Evolutionary conservation across 2,888 invertebrate genomes (phyloP).

Genomic region (Kuschelorhynchus macadamiae): DNA sequence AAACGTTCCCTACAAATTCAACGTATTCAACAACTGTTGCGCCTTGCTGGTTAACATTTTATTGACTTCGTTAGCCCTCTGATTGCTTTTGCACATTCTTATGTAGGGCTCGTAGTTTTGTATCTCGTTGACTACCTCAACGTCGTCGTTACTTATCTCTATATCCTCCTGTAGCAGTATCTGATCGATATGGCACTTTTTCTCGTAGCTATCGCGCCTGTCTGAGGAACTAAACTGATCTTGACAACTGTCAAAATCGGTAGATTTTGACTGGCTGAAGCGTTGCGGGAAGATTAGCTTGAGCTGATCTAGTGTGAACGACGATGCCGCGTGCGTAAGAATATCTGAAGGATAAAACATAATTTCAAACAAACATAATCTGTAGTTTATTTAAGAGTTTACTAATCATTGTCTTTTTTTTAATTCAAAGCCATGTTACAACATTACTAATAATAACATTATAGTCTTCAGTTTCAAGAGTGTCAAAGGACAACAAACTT

Average conservation of each 20-base stretch:
- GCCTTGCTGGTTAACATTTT: constrained; percentile 75
- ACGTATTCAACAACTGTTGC: constrained; percentile 70
- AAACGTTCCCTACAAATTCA: constrained; percentile 68
- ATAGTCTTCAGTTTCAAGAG: too few relatives aligned
- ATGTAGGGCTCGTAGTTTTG: constrained; percentile 68
- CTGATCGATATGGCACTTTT: constrained; percentile 32
- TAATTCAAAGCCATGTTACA: too few relatives aligned
- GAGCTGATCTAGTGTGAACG: constrained; percentile 67
- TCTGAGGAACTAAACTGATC: constrained; percentile 22
- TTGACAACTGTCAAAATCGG: constrained; percentile 24
- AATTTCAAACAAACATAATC: too few relatives aligned
- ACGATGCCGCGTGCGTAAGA: constrained; percentile 68
- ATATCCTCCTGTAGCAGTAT: constrained; percentile 27
- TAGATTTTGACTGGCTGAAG: constrained; percentile 58
- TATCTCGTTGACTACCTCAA: constrained; percentile 65
- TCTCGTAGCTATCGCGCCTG: constrained; percentile 34
- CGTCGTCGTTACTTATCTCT: constrained; percentile 54
- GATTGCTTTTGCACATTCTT: constrained; percentile 72
- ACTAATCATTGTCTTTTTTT: too few relatives aligned
- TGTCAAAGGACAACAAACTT: too few relatives aligned
- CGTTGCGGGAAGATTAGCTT: constrained; percentile 67
- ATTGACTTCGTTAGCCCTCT: constrained; percentile 74
- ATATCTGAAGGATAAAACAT: constrained; percentile 66
- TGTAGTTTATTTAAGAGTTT: too few relatives aligned
- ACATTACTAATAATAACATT: too few relatives aligned